Evolutionary conservation across 2,888 invertebrate species (phyloP).

Genomic region (Cyrtodaria siliqua): DNA sequence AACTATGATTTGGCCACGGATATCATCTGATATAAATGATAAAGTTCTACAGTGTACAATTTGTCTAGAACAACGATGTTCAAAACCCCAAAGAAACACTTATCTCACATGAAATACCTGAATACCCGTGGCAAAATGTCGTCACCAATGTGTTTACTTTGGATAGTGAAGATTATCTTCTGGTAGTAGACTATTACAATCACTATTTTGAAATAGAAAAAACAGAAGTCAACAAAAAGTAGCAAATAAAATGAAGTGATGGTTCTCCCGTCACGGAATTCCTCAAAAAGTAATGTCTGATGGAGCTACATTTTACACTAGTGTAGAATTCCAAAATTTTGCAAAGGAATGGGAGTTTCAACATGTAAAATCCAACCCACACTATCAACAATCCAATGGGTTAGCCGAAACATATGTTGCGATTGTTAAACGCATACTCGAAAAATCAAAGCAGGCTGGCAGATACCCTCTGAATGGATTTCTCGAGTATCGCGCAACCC

Average conservation of each 20-base stretch:
- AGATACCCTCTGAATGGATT: too few relatives aligned
- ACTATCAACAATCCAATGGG: too few relatives aligned
- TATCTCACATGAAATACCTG: slow-evolving; percentile 39
- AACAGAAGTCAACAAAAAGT: neutral
- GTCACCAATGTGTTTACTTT: slow-evolving; percentile 53
- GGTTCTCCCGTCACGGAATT: slow-evolving; percentile 4
- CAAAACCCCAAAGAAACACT: slow-evolving; percentile 51
- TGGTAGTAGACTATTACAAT: slow-evolving; percentile 52
- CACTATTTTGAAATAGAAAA: slow-evolving; percentile 48
- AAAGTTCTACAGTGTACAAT: slow-evolving; percentile 40
- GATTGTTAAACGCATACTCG: too few relatives aligned
- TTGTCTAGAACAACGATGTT: slow-evolving; percentile 42
- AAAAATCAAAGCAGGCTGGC: too few relatives aligned
- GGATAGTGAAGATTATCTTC: slow-evolving; percentile 40
- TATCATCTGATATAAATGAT: slow-evolving; percentile 53
- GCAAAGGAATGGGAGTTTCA: slow-evolving; percentile 4
- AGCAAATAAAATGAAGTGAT: neutral
- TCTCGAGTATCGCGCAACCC: too few relatives aligned
- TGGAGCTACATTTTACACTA: slow-evolving; percentile 3
- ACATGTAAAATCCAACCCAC: too few relatives aligned
- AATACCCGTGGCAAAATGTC: slow-evolving; percentile 52
- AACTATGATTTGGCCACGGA: slow-evolving; percentile 63
- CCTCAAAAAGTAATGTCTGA: neutral
- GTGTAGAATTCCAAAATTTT: neutral
- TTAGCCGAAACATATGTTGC: too few relatives aligned